These are phyloP conservation scores for Strigamia maritima DNA, from an alignment of 2,888 invertebrate genomes.

Conservation along the genomic window DNA sequence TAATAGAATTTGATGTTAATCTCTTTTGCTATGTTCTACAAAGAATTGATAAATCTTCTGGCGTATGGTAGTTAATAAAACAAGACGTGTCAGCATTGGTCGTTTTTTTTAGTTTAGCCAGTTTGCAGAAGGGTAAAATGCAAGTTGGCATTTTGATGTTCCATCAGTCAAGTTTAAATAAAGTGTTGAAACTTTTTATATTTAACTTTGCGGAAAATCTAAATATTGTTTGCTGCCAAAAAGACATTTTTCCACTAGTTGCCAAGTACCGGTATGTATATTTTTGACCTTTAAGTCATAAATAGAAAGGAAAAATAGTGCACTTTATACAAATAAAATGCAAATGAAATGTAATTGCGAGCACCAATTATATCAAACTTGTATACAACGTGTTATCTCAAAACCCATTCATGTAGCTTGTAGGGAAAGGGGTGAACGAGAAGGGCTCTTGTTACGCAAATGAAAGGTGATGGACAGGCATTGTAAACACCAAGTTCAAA, in stretches of 20 bases:
- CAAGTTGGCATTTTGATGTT: neutral
- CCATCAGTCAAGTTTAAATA: neutral
- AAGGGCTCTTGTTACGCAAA: slow-evolving; percentile 10
- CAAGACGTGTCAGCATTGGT: neutral
- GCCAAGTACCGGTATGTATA: slow-evolving; percentile 1
- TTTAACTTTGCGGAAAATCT: neutral
- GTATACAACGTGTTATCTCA: slow-evolving; percentile 10
- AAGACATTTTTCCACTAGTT: neutral
- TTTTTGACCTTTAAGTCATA: slow-evolving; percentile 5
- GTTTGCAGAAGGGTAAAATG: neutral
- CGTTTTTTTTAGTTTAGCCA: neutral
- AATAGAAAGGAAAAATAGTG: slow-evolving; percentile 5
- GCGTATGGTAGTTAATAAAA: neutral
- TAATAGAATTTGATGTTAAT: neutral
- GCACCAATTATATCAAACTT: slow-evolving; percentile 15
- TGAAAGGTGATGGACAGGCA: slow-evolving; percentile 15
- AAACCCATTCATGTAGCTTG: slow-evolving; percentile 1
- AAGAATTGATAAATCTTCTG: neutral
- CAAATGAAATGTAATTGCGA: slow-evolving; percentile 15
- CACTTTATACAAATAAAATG: slow-evolving; percentile 1
- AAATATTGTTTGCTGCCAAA: slow-evolving; percentile 15
- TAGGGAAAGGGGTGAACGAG: slow-evolving; percentile 10
- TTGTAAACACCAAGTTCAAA: neutral
- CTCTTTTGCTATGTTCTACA: neutral
- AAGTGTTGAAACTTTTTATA: neutral